Evolutionary conservation across 2,797 vertebrate species (phyloP), one percentile per base, ranked within the genome.

Genomic region (Pitangus sulphuratus): DNA sequence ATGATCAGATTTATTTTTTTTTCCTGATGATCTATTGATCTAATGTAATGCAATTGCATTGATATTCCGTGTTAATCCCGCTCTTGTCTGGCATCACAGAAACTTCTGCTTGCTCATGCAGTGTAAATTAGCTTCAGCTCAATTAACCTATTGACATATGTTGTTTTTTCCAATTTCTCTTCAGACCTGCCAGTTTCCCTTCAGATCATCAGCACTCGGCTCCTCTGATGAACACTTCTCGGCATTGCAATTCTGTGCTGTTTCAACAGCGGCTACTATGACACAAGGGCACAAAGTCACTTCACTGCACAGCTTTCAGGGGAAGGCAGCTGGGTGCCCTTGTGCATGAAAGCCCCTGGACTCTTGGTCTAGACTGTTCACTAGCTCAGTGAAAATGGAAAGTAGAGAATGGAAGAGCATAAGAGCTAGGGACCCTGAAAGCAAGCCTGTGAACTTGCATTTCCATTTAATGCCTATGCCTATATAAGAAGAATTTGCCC

Each of bases 101-200:
- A 94, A 78, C 48, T 88, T 84, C 66, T 90, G 48, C 83, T 93
- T 94, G 74, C 62, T 93, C 33, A 60, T 76, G 80, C 50, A 81
- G 76, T 48, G 66, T 93, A 93, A 96, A 93, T 95, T 81, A 88
- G 51, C 92, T 92, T 79, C 92, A 91, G 84, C 82, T 96, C 92
- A 94, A 95, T 94, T 96, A 96, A 95, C 92, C 89, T 92, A 60
- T 91, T 92, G 84, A 88, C 82, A 84, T 75, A 76, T 3, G 31
- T 47, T 85, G 39, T 58, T 90, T 92, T 92, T 90, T 84, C 61
- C 31, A 42, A 79, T 93, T 95, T 97, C 65, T 94, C 58, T 83
- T 70, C 87, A 68, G 71, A 77, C 37, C 19, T 75, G 60, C 26
- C 70, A 47, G 33, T 68, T 96, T 94, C 94, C 13, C 21, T 93